Evolutionary conservation across 2,113 vertebrate genomes (phyloP), one percentile per base, ranked within the genome.

Genomic region (Prochilodus magdalenae): DNA sequence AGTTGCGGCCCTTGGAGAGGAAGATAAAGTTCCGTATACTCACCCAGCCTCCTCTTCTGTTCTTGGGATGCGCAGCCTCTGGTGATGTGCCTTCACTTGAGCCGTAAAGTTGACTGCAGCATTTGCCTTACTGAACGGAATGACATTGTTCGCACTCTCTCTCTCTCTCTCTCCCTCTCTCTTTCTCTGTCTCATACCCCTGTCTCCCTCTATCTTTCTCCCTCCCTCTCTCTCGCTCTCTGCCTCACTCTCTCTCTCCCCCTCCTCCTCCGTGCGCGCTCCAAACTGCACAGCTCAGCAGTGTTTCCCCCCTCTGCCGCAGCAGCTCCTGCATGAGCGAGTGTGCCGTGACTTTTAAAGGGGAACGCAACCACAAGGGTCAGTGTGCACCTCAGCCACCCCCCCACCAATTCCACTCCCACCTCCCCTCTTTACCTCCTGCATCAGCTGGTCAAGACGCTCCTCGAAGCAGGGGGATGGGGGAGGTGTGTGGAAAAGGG

Each of bases 241-340:
- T 76, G 70, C 59, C 67, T 72, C 69, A 33, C 75, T 76, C 81
- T 51, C 85, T 83, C 60, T 30, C 73, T 47, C 73, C 83, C 89
- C 94, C 90, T 92, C 90, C 92, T 93, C 91, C 91, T 85, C 90
- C 86, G 84, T 90, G 90, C 90, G 89, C 90, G 88, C 93, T 90
- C 90, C 81, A 95, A 96, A 95, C 93, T 96, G 95, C 95, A 95
- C 94, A 88, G 94, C 94, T 96, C 95, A 96, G 95, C 95, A 96
- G 91, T 94, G 94, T 94, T 94, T 70, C 66, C 90, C 91, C 87
- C 89, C 85, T 91, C 91, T 95, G 95, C 94, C 93, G 95, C 95
- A 95, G 92, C 94, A 91, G 91, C 91, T 94, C 92, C 95, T 95
- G 95, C 95, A 94, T 94, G 93, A 95, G 93, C 86, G 92, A 91